A percentile compares a stretch with the other conserved stretches of the same genome.
Conservation (phyloP, 2,113 vertebrate species). For the Perca fluviatilis region DNA sequence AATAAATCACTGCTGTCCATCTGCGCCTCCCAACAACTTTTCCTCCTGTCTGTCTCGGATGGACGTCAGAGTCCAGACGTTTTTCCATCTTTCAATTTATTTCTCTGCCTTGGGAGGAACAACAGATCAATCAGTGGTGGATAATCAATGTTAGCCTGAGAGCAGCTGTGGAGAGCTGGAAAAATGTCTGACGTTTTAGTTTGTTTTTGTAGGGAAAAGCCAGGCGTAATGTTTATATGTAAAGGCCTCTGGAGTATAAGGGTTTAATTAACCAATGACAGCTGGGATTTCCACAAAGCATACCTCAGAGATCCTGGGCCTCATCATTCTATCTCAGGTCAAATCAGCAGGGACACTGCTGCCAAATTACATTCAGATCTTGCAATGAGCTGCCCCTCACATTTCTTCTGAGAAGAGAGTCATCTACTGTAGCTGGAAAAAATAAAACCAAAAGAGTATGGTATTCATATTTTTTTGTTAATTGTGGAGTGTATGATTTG, state of each 20-base stretch:
- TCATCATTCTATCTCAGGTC: constrained; percentile 61
- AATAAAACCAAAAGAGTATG: neutral
- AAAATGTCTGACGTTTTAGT: constrained; percentile 55
- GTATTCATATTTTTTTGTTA: neutral
- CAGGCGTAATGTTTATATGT: constrained; percentile 68
- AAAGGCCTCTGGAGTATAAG: constrained; percentile 63
- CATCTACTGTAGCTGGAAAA: neutral
- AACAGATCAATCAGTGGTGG: constrained; percentile 63
- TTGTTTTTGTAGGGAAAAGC: constrained; percentile 69
- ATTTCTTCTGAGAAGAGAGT: constrained; percentile 9
- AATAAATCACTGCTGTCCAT: constrained; percentile 31
- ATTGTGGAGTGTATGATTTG: neutral
- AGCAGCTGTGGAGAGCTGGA: constrained; percentile 57
- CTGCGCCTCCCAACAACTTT: neutral
- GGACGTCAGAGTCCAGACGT: neutral
- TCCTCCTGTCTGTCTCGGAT: neutral
- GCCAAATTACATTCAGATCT: constrained; percentile 47
- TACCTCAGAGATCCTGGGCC: constrained; percentile 51
- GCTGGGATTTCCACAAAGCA: constrained; percentile 65
- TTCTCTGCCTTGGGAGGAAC: constrained; percentile 39
- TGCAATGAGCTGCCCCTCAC: constrained; percentile 25
- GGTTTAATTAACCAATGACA: constrained; percentile 73
- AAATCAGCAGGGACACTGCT: constrained; percentile 57
- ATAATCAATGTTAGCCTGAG: constrained; percentile 54
- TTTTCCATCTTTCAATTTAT: constrained; percentile 39